A percentile compares a stretch with the other conserved stretches of the same genome.
These are phyloP conservation scores for Microtus richardsoni DNA, from an alignment of 2,113 vertebrate species.

Conservation along the genomic window DNA sequence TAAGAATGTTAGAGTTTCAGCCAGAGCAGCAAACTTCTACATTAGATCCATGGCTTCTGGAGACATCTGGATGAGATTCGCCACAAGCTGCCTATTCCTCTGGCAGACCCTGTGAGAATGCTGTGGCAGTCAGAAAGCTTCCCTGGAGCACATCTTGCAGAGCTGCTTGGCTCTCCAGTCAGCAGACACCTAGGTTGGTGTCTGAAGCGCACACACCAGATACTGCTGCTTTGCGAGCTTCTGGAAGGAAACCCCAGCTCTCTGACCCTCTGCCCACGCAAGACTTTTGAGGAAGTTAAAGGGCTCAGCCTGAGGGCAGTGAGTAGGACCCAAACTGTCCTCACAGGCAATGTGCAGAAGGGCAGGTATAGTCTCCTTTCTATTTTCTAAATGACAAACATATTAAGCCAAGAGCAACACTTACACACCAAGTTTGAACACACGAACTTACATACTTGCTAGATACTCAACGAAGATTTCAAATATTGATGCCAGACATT, in stretches of 20 bases:
- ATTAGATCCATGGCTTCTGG: neutral
- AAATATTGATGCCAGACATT: neutral
- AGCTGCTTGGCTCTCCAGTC: conserved; percentile 44
- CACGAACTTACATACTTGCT: neutral
- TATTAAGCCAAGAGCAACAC: neutral
- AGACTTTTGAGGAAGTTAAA: conserved; percentile 64
- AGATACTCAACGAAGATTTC: neutral
- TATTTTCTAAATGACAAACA: neutral
- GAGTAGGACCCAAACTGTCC: neutral
- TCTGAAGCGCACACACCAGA: conserved; percentile 64
- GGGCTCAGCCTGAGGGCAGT: neutral
- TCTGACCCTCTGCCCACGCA: conserved; percentile 1
- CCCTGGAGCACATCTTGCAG: neutral
- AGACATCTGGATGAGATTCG: conserved; percentile 58
- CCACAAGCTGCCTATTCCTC: neutral
- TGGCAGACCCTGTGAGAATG: conserved; percentile 65
- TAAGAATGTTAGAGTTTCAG: neutral
- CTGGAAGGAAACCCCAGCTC: conserved; percentile 22
- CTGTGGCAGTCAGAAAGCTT: conserved; percentile 26
- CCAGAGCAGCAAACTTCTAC: neutral
- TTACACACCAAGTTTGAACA: neutral
- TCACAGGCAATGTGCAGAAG: neutral
- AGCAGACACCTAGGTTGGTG: conserved; percentile 54
- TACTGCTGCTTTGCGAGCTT: conserved; percentile 14
- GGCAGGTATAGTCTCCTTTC: neutral